Evolutionary conservation across 2,113 vertebrate species (phyloP).

Genomic region (Nyctibius bracteatus): DNA sequence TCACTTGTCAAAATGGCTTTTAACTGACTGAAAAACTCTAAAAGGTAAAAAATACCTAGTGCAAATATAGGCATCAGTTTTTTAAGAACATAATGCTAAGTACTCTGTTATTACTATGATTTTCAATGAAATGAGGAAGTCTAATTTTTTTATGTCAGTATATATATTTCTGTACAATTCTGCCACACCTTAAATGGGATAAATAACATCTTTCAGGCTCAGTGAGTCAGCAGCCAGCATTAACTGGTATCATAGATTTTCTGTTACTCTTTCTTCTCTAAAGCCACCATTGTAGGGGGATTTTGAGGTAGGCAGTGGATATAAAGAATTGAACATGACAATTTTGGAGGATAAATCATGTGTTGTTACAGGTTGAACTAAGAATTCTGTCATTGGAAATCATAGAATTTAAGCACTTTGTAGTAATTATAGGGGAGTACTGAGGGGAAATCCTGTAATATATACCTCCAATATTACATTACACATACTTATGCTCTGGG

Average conservation of each 20-base stretch:
- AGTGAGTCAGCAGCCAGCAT: background rate
- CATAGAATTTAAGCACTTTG: background rate
- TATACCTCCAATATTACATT: background rate
- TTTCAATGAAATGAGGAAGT: background rate
- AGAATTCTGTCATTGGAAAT: background rate
- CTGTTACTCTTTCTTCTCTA: background rate
- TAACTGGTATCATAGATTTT: background rate
- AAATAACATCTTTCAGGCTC: background rate
- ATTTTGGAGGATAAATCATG: background rate
- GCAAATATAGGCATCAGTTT: background rate
- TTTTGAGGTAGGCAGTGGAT: background rate
- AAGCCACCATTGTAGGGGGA: background rate
- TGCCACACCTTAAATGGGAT: background rate
- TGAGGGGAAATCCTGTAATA: background rate
- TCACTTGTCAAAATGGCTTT: background rate
- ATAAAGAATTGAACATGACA: background rate
- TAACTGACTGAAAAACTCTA: background rate
- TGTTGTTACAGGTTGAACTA: background rate
- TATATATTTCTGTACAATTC: background rate
- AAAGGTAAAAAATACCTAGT: background rate
- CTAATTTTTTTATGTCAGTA: background rate
- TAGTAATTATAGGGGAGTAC: background rate
- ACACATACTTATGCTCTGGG: background rate
- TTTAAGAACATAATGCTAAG: slow-evolving; percentile 42
- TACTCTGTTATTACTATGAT: background rate